Base-by-base conservation (phyloP, 2,888 invertebrate genomes). In the Cataglyphis rosenhaueri region DNA sequence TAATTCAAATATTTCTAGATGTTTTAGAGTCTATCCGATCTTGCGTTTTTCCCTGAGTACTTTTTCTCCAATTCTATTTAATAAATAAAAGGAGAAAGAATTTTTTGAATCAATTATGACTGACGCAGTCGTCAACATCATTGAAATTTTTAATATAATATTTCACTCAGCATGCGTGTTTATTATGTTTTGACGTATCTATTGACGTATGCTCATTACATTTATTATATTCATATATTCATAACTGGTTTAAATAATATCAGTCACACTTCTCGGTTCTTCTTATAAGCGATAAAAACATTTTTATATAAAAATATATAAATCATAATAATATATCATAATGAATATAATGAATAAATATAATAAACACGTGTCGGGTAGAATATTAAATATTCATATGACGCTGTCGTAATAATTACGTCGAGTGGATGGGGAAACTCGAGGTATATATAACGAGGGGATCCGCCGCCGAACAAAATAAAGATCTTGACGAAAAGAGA, bases 11-110 rank as follows among this genome's bases (percentile, higher is more conserved):
- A 35, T 35, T 35, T 35, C 35, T 35, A 35, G 35, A 35, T 6
- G 35, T 35, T 35, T 32, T 35, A 35, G 35, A 35, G 0, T 35
- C 35, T 35, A 35, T 35, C 6, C 35, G 35, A 35, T 35, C 35
- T 35, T 6, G 35, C 35, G 6, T 35, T 35, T 35, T 15, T 21
- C 62, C 74, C 38, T 9, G 2, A 9, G 3, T 44, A 52, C 6
- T 1, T 84, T 82, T 83, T 82, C 62, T 68, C 65, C 38, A 35
- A 75, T 48, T 87, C 84, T 87, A 79, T 71, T 66, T 35, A 71
- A 78, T 52, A 35, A 64, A 59, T 66, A 18, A 76, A 59, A 61
- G 48, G 55, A 38, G n/a, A 38, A 57, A 25, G 38, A 70, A 88
- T 87, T 88, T 88, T 90, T 89, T 12, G 12, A 12, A 10, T 41